A percentile compares a stretch with the other conserved stretches of the same genome.
These are phyloP conservation scores for Pachyuromys duprasi DNA, from an alignment of 2,797 vertebrate species.

Conservation along the genomic window DNA sequence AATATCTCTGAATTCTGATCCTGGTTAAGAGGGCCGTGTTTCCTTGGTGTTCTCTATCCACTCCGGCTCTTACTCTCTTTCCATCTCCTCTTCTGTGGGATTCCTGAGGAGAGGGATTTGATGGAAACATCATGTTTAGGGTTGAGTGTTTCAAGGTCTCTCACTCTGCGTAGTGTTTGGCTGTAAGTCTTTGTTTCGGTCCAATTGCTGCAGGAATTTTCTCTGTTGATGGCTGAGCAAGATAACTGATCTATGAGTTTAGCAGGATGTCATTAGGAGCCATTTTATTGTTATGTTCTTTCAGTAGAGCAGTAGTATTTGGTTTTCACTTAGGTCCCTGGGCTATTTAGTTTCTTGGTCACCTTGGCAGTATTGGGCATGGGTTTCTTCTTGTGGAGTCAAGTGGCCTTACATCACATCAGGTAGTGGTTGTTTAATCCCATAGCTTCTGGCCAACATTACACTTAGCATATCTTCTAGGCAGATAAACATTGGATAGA, in stretches of 20 bases:
- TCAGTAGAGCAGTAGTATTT: not conserved
- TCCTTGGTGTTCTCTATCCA: too few species aligned
- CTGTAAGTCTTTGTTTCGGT: not conserved
- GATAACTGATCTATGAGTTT: too few species aligned
- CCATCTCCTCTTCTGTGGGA: not conserved
- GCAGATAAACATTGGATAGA: not conserved
- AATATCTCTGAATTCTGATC: not conserved
- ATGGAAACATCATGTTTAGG: not conserved
- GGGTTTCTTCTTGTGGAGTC: not conserved
- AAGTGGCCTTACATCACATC: not conserved
- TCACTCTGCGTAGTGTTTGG: not conserved
- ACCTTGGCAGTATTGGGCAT: not conserved
- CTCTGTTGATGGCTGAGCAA: not conserved
- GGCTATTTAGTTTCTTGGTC: not conserved
- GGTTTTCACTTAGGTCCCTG: not conserved
- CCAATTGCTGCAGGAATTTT: not conserved
- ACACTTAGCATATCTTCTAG: not conserved
- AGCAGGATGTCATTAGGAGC: not conserved
- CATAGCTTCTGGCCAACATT: too few species aligned
- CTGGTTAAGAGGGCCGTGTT: not conserved
- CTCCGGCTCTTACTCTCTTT: not conserved
- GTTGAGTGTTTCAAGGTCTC: not conserved
- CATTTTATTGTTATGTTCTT: not conserved
- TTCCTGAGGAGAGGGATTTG: too few species aligned
- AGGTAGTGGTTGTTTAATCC: not conserved